Evolutionary conservation across 2,888 invertebrate genomes (phyloP).

Genomic region (Timema podura): DNA sequence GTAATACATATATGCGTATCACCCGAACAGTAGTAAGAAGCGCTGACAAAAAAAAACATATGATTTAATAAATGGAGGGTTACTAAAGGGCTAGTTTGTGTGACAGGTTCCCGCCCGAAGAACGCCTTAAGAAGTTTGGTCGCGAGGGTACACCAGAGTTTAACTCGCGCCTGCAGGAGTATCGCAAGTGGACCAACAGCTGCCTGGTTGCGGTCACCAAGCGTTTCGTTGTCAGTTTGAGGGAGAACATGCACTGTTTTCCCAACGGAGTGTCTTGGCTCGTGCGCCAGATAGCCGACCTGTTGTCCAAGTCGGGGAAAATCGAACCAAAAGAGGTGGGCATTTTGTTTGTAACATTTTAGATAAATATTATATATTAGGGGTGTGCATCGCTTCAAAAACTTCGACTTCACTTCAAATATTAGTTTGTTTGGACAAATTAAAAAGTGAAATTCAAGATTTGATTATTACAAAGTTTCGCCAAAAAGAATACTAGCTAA

Average conservation of each 20-base stretch:
- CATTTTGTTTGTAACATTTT: too few relatives aligned
- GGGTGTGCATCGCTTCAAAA: too few relatives aligned
- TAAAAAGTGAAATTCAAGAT: too few relatives aligned
- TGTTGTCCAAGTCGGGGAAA: slow-evolving; percentile 57
- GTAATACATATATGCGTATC: too few relatives aligned
- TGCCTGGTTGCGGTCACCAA: slow-evolving; percentile 74
- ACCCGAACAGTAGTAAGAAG: too few relatives aligned
- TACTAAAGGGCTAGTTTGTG: background rate
- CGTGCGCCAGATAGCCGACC: slow-evolving; percentile 75
- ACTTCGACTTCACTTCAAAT: too few relatives aligned
- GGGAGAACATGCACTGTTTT: slow-evolving; percentile 83
- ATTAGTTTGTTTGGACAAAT: too few relatives aligned
- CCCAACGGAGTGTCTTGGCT: slow-evolving; percentile 89
- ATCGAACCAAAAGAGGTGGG: slow-evolving; percentile 52
- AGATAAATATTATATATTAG: too few relatives aligned
- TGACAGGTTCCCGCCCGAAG: slow-evolving; percentile 52
- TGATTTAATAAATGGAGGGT: too few relatives aligned
- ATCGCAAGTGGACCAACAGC: slow-evolving; percentile 73
- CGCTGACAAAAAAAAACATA: too few relatives aligned
- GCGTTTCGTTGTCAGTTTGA: slow-evolving; percentile 75
- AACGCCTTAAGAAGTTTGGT: slow-evolving; percentile 70
- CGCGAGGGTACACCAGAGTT: slow-evolving; percentile 70
- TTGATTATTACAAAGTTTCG: too few relatives aligned
- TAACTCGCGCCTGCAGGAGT: slow-evolving; percentile 66
- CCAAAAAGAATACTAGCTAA: too few relatives aligned